Percentiles rank a stretch among this genome's conserved stretches.
Evolutionary conservation across 2,888 invertebrate species (phyloP).

Genomic region (Cryptocephalus primarius): DNA sequence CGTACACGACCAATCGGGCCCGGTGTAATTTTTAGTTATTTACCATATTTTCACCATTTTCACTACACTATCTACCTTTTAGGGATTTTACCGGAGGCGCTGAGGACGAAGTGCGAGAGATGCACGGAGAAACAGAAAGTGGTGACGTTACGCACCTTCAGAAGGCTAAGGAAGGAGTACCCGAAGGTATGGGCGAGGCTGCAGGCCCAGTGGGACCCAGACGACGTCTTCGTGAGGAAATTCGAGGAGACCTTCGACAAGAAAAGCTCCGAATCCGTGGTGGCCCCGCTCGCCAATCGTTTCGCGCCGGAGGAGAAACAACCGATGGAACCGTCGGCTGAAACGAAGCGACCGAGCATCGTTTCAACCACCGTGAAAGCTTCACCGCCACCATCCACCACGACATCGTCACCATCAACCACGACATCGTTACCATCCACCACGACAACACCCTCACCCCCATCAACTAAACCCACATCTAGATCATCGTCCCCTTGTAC

Average conservation of each 20-base stretch:
- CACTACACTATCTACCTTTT: conserved; percentile 13
- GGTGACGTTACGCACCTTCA: conserved; percentile 53
- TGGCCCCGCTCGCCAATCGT: conserved; percentile 5
- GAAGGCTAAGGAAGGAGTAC: conserved; percentile 51
- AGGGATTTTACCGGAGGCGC: conserved; percentile 62
- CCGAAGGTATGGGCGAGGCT: conserved; percentile 57
- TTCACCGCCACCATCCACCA: conserved; percentile 3
- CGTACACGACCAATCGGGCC: too few species aligned
- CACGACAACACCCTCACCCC: conserved; percentile 6
- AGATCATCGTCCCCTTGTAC: not conserved
- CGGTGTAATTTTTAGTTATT: too few species aligned
- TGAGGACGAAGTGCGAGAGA: conserved; percentile 52
- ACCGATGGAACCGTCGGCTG: not conserved
- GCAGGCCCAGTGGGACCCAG: conserved; percentile 56
- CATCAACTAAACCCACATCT: conserved; percentile 5
- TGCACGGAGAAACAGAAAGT: conserved; percentile 57
- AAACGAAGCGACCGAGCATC: conserved; percentile 1
- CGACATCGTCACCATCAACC: conserved; percentile 6
- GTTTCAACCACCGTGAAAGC: conserved; percentile 1
- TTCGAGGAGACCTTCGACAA: conserved; percentile 31
- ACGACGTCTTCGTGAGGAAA: conserved; percentile 46
- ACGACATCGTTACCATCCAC: conserved; percentile 9
- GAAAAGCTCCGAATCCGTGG: conserved; percentile 1
- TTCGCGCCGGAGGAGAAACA: conserved; percentile 5
- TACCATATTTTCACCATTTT: too few species aligned